Base-by-base conservation (phyloP, 2,113 vertebrate species). In the Trematocara macrostoma region DNA sequence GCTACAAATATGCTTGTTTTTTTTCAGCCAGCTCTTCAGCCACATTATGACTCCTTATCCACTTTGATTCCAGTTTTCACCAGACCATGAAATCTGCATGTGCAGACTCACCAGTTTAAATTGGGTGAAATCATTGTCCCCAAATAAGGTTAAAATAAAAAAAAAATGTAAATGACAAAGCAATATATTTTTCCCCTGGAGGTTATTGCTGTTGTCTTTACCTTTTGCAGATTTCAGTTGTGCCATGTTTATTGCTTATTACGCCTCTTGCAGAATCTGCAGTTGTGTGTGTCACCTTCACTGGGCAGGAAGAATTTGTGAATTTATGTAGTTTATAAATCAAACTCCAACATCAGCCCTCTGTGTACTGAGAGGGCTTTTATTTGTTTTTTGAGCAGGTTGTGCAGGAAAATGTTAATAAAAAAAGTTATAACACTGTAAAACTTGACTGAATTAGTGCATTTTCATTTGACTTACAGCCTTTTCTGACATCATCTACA, bases 251-350 rank as follows among this genome's bases (percentile, higher is more conserved):
- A 18, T 31, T 49, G 3, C 45, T 76, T 49, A 49, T 31, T 31
- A 7, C 0, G 23, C 8, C 2, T 29, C 14, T 74, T 74, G 20
- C 0, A 16, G 5, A 74, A 18, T 31, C 15, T 7, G 18, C 20
- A 15, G 26, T 49, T 18, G 45, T 11, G 9, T 31, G 20, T 76
- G 15, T 76, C 23, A 76, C 69, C 42, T 49, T 49, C 23, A 49
- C 23, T 7, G 23, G 9, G 23, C 15, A 49, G 20, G 14, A 23
- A 49, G 34, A 38, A 69, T 53, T 5, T 40, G 34, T 53, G 14
- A 34, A 16, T 38, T 51, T 67, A 52, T 82, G 59, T 67, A 51
- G 31, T 83, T 69, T 83, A 55, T 52, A 42, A 16, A 42, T 38
- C 16, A 11, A 3, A 1, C 29, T 26, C 69, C 56, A 49, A 15